These are phyloP conservation scores for Blomia tropicalis DNA, from an alignment of 2,888 invertebrate species.

Conservation along the genomic window DNA sequence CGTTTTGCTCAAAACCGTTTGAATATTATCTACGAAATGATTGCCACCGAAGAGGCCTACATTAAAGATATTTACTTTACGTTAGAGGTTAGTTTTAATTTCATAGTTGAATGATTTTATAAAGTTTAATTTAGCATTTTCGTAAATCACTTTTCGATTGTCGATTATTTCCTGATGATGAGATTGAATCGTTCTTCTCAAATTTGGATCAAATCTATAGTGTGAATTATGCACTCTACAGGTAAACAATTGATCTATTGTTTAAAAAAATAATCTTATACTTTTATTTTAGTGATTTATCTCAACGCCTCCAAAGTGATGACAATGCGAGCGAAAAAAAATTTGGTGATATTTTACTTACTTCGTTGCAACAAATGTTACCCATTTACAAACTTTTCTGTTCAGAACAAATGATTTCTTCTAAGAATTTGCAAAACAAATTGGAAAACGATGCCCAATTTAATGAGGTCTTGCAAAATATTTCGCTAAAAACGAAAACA, in stretches of 20 bases:
- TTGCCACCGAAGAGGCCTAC: slow-evolving; percentile 55
- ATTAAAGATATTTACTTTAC: slow-evolving; percentile 54
- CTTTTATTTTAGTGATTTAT: neutral
- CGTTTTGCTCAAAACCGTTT: slow-evolving; percentile 38
- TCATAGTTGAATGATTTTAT: neutral
- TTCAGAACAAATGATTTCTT: slow-evolving; percentile 54
- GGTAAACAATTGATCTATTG: slow-evolving; percentile 37
- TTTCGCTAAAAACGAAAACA: neutral
- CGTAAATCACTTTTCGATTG: slow-evolving; percentile 47
- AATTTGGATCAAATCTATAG: slow-evolving; percentile 49
- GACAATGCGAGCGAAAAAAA: neutral
- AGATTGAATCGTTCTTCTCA: slow-evolving; percentile 49
- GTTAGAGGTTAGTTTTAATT: slow-evolving; percentile 40
- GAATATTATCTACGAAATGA: slow-evolving; percentile 52
- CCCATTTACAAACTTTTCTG: slow-evolving; percentile 53
- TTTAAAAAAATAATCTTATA: neutral
- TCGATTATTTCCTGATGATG: slow-evolving; percentile 45
- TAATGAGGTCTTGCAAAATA: slow-evolving; percentile 40
- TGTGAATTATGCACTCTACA: slow-evolving; percentile 38
- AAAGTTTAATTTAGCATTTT: slow-evolving; percentile 35
- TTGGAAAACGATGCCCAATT: slow-evolving; percentile 48
- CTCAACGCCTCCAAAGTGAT: neutral
- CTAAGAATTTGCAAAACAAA: slow-evolving; percentile 48
- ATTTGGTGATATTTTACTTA: slow-evolving; percentile 15
- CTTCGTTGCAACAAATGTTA: slow-evolving; percentile 49